These are phyloP conservation scores for Sinohyriopsis cumingii DNA, from an alignment of 2,888 invertebrate genomes.

Conservation along the genomic window DNA sequence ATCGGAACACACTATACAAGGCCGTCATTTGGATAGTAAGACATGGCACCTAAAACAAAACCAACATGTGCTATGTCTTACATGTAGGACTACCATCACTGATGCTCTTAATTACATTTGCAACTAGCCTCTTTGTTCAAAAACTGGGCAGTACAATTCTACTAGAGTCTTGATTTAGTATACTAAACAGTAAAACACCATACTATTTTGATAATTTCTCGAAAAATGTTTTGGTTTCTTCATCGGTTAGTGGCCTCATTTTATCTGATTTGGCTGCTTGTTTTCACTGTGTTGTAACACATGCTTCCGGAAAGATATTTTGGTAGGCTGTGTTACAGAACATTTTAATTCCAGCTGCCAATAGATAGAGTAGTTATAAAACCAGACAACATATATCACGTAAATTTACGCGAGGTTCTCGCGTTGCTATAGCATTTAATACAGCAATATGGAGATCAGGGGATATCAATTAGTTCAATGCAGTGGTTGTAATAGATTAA, in stretches of 20 bases:
- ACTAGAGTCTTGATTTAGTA: too few relatives aligned
- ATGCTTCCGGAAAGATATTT: constrained; percentile 17
- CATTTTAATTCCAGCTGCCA: too few relatives aligned
- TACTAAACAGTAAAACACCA: constrained; percentile 52
- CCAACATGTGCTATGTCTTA: too few relatives aligned
- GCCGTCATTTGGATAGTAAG: too few relatives aligned
- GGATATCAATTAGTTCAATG: constrained; percentile 4
- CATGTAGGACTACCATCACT: too few relatives aligned
- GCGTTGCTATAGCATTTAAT: constrained; percentile 31
- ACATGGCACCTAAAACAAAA: too few relatives aligned
- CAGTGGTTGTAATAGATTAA: constrained; percentile 3
- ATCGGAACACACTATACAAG: too few relatives aligned
- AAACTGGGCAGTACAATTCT: too few relatives aligned
- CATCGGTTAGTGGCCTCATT: constrained; percentile 92
- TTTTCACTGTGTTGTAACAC: constrained; percentile 1
- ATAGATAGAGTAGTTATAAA: too few relatives aligned
- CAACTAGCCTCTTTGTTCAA: too few relatives aligned
- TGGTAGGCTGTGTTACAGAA: neutral
- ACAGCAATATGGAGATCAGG: constrained; percentile 34
- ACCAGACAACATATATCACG: constrained; percentile 3
- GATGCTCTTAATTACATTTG: too few relatives aligned
- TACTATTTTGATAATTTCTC: constrained; percentile 96
- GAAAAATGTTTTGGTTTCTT: constrained; percentile 88
- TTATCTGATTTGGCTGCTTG: constrained; percentile 4
- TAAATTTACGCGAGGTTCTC: constrained; percentile 11